Evolutionary conservation across 2,888 invertebrate species (phyloP).

Genomic region (Stenodera caucasica): DNA sequence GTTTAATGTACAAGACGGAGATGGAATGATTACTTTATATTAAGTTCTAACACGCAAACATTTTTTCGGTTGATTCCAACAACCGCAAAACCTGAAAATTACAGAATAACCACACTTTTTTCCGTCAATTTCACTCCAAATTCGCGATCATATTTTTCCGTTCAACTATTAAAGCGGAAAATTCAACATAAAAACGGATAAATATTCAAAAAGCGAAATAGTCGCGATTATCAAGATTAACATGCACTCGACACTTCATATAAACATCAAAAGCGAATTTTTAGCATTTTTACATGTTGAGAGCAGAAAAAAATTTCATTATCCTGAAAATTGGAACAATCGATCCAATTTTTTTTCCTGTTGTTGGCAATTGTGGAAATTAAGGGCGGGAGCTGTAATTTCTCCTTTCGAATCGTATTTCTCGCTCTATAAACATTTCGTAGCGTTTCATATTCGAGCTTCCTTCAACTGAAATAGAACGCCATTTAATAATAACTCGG

Average conservation of each 20-base stretch:
- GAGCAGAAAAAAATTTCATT: too few relatives aligned
- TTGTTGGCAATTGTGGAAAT: not conserved
- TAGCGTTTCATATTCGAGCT: not conserved
- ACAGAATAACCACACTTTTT: not conserved
- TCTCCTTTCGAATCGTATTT: too few relatives aligned
- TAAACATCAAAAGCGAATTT: not conserved
- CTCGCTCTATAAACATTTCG: not conserved
- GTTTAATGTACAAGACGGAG: not conserved
- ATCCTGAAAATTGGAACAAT: too few relatives aligned
- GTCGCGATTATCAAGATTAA: conserved; percentile 24
- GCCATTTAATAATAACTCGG: not conserved
- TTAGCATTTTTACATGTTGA: not conserved
- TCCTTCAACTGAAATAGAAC: too few relatives aligned
- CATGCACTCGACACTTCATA: conserved; percentile 16
- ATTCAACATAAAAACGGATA: too few relatives aligned
- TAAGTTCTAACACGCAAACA: not conserved
- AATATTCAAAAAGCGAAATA: conserved; percentile 24
- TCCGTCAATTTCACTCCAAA: too few relatives aligned
- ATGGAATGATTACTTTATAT: not conserved
- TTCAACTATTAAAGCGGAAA: too few relatives aligned
- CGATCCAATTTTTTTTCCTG: too few relatives aligned
- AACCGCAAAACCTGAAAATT: not conserved
- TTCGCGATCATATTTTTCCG: too few relatives aligned
- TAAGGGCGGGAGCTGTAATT: not conserved
- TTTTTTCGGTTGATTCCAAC: not conserved